Base-by-base conservation (phyloP, 2,888 invertebrate species). In the Rhingia campestris region DNA sequence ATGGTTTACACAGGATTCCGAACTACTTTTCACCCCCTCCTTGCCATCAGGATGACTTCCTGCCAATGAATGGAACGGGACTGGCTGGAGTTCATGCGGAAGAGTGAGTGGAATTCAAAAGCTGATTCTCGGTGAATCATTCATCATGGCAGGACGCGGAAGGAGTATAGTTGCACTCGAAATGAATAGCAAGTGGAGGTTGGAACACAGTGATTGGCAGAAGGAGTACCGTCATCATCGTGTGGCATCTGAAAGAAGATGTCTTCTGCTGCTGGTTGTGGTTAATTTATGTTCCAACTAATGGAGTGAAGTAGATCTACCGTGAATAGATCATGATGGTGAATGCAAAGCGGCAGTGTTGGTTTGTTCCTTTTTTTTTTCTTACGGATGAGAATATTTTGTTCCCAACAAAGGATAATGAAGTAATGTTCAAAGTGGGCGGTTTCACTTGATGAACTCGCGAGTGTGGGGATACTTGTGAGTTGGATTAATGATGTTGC, bases 221-320 rank as follows among this genome's bases (percentile, higher is more conserved):
- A 37, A 45, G 63, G 54, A 56, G 64, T 49, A 63, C 30, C 47
- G 14, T 64, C 32, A 47, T 22, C 22, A 22, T 22, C 22, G 22
- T 22, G 22, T 39, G 49, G 49, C 45, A 59, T 49, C 41, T 49
- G 56, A 64, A 74, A 64, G 64, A 33, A 74, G 54, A 64, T 64
- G 73, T 56, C 73, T 74, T 74, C 72, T 64, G 64, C 53, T 51
- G 30, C 53, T 61, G 12, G 9, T 70, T 64, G 69, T 70, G 69
- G 75, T 53, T 81, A 81, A 81, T 76, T 81, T 76, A 81, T 76
- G 76, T 76, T 66, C 53, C 58, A 64, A 43, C 76, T 81, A 81
- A 81, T 81, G 81, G 66, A 81, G 70, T 81, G 81, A 59, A 81
- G 70, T 81, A 76, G 53, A 76, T 76, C 70, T 53, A 66, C 75